Conservation (phyloP, 1,140 invertebrate species). For the Elymnias hypermnestra region DNA sequence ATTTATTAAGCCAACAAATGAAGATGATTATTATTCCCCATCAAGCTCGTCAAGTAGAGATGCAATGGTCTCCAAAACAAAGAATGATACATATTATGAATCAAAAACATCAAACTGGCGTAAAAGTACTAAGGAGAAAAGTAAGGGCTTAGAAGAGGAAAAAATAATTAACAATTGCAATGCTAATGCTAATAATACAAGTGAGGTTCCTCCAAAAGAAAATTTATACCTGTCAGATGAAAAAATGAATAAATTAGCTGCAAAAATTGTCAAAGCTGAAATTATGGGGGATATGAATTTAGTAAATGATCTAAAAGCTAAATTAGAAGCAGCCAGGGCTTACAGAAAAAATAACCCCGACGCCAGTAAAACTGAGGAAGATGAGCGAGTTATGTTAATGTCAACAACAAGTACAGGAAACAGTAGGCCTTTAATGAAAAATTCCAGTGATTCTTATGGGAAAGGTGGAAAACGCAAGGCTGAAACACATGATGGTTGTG, state of each 20-base stretch:
- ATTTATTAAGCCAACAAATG: slow-evolving; percentile 64
- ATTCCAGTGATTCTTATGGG: slow-evolving; percentile 53
- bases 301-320: slow-evolving; percentile 82
- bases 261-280: slow-evolving; percentile 94
- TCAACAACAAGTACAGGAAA: slow-evolving; percentile 82
- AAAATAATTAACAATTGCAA: slow-evolving; percentile 1
- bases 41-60: slow-evolving; percentile 18
- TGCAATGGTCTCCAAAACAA: slow-evolving; percentile 13
- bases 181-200: slow-evolving; percentile 12
- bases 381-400: slow-evolving; percentile 83
- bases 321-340: slow-evolving; percentile 84
- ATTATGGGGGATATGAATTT: slow-evolving; percentile 87
- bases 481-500: slow-evolving; percentile 84
- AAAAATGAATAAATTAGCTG: slow-evolving; percentile 91
- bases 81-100: slow-evolving; percentile 20
- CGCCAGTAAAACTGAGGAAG: slow-evolving; percentile 39
- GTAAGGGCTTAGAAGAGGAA: slow-evolving; percentile 13
- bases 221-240: slow-evolving; percentile 79
- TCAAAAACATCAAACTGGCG: slow-evolving; percentile 40
- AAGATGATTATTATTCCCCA: slow-evolving; percentile 45
- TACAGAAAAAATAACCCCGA: slow-evolving; percentile 72
- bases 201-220: slow-evolving; percentile 16
- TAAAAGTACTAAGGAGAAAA: slow-evolving; percentile 26
- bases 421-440: slow-evolving; percentile 76
- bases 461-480: slow-evolving; percentile 77